phyloP scores from a whole-genome alignment of 2,888 invertebrate species.

The Epirrhoe alternata region DNA sequence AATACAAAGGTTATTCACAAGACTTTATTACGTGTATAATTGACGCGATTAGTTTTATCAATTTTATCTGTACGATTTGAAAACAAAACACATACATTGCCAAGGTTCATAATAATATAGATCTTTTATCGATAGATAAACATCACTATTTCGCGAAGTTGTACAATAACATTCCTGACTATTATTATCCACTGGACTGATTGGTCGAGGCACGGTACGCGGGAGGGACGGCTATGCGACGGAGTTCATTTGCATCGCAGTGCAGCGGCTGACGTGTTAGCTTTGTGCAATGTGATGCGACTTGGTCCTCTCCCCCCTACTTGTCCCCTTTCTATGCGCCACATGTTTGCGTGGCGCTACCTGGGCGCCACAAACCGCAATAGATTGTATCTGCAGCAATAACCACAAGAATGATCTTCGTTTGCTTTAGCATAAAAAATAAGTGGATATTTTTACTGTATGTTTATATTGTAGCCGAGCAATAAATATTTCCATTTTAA shows the following conservation, averaged over 20 bases:
- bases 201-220: conserved; percentile 54
- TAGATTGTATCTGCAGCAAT: conserved; percentile 31
- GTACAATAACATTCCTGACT: conserved; percentile 77
- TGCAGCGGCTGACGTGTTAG: conserved; percentile 54
- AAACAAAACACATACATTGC: conserved; percentile 22
- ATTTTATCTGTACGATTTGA: conserved; percentile 18
- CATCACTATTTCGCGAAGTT: conserved; percentile 58
- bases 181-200: conserved; percentile 71
- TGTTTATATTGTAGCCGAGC: conserved; percentile 1
- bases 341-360: conserved; percentile 34
- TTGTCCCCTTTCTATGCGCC: conserved; percentile 32
- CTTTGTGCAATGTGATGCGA: conserved; percentile 34
- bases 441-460: conserved; percentile 14
- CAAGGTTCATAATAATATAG: conserved; percentile 25
- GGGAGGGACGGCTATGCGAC: conserved; percentile 51
- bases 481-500: not conserved
- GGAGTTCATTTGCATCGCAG: conserved; percentile 74
- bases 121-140: conserved; percentile 42
- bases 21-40: not conserved
- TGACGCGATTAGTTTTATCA: conserved; percentile 7
- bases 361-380: conserved; percentile 37
- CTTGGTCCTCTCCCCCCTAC: conserved; percentile 18
- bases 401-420: conserved; percentile 23
- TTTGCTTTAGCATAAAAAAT: conserved; percentile 12
- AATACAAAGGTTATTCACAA: not conserved